Conservation (phyloP, 2,113 vertebrate species). For the Polypterus bichir region DNA sequence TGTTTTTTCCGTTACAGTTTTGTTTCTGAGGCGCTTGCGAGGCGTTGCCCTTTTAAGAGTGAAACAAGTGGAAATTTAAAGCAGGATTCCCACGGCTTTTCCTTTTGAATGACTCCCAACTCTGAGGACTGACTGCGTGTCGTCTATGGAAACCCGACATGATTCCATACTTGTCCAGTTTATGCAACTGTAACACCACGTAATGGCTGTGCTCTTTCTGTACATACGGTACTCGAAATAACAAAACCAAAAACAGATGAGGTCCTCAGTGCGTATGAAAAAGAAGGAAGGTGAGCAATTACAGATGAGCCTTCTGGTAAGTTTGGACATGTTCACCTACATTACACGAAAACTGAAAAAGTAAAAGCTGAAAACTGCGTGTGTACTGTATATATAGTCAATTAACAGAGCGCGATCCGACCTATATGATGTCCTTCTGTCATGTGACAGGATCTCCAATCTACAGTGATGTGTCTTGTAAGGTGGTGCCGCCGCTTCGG, state of each 20-base stretch:
- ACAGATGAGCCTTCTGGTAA: slow-evolving; percentile 38
- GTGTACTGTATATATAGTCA: too few relatives aligned
- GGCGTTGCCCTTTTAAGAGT: slow-evolving; percentile 17
- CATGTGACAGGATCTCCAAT: too few relatives aligned
- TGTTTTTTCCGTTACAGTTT: too few relatives aligned
- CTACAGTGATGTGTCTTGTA: too few relatives aligned
- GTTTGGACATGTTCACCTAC: slow-evolving; percentile 8
- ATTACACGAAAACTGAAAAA: too few relatives aligned
- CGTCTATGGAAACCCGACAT: slow-evolving; percentile 7
- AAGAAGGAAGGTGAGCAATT: neutral
- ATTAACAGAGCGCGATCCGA: too few relatives aligned
- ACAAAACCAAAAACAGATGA: slow-evolving; percentile 3
- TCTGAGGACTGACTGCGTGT: neutral
- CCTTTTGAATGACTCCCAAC: slow-evolving; percentile 6
- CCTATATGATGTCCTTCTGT: too few relatives aligned
- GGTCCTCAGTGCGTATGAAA: neutral
- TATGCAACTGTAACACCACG: neutral
- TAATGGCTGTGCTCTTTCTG: slow-evolving; percentile 20
- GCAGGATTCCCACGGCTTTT: slow-evolving; percentile 21
- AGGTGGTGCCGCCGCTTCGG: too few relatives aligned
- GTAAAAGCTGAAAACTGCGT: too few relatives aligned
- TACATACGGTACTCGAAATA: slow-evolving; percentile 1
- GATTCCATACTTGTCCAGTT: neutral
- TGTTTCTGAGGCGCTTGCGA: neutral
- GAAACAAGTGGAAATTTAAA: slow-evolving; percentile 27